A percentile compares a stretch with the other conserved stretches of the same genome.
Conservation (phyloP, 2,797 vertebrate genomes). For the Notolepis coatsorum region DNA sequence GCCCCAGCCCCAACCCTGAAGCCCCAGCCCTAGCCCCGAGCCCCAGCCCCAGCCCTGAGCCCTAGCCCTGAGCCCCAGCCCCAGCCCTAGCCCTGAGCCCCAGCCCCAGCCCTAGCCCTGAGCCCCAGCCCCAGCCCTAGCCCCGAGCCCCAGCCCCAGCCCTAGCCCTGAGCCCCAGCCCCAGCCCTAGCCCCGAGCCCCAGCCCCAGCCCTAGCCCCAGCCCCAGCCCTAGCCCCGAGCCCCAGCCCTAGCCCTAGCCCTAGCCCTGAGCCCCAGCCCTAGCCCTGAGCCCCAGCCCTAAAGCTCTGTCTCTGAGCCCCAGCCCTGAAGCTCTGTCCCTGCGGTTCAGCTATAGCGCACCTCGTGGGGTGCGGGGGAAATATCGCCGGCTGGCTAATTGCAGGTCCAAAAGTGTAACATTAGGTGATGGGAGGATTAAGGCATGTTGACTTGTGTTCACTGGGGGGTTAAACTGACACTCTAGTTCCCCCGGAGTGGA, state of each 20-base stretch:
- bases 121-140: too few relatives aligned
- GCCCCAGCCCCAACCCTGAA: too few relatives aligned
- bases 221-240: too few relatives aligned
- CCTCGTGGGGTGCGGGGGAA: slow-evolving; percentile 45
- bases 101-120: too few relatives aligned
- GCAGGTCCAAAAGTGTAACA: slow-evolving; percentile 77
- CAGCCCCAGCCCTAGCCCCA: too few relatives aligned
- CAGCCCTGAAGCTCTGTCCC: too few relatives aligned
- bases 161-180: too few relatives aligned
- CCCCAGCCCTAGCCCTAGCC: too few relatives aligned
- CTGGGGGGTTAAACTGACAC: slow-evolving; percentile 75
- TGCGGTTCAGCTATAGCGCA: slow-evolving; percentile 29
- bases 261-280: not conserved
- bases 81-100: too few relatives aligned
- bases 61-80: not conserved
- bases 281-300: slow-evolving; percentile 20
- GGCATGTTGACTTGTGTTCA: slow-evolving; percentile 81
- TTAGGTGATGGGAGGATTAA: slow-evolving; percentile 78
- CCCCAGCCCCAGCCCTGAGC: not conserved
- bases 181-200: too few relatives aligned
- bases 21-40: too few relatives aligned
- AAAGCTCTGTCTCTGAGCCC: slow-evolving; percentile 20
- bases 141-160: too few relatives aligned
- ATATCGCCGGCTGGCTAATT: slow-evolving; percentile 71
- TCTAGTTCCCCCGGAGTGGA: slow-evolving; percentile 67